Base-by-base conservation (phyloP, 2,888 invertebrate genomes). In the Unio delphinus region DNA sequence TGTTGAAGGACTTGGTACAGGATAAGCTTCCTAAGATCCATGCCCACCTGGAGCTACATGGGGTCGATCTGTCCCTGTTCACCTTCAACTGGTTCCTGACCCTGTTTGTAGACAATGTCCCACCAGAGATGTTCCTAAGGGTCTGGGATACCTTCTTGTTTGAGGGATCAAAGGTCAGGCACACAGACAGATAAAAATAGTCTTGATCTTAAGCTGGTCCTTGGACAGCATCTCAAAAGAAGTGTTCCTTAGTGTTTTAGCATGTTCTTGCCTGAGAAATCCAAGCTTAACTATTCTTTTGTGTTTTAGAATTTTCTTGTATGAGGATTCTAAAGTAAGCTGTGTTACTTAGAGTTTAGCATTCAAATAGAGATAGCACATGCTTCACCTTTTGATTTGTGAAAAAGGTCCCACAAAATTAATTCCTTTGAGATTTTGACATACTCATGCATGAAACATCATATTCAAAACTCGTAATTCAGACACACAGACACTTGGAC, bases 11-110 rank as follows among this genome's bases (percentile, higher is more conserved):
- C 71, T 83, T 92, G 57, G 87, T 92, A 4, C 83, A 87, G 8
- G 92, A 92, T 62, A 92, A 92, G 79, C 80, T 92, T 64, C 92
- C 92, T 1, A 84, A 88, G 28, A 82, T 92, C 5, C 81, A 88
- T 60, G 72, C 81, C 15, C 92, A 92, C 82, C 83, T 92, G 56
- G 90, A 90, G 54, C 69, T 79, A 15, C 81, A 91, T 59, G 89
- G 90, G 30, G 90, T 91, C 20, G 92, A 92, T 79, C 74, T 91
- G 55, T 89, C 91, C 7, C 83, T 92, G 26, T 92, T 92, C 83
- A 91, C 92, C 11, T 91, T 92, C 76, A 91, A 91, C 83, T 92
- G 92, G 92, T 92, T 92, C 84, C 86, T 92, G 62, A 92, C 92
- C 20, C 83, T 91, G 30, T 92, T 91, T 86, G 91, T 92, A n/a